Conservation (phyloP, 53 echinoderm and acorn worm genomes). For the Henricia sp. region DNA sequence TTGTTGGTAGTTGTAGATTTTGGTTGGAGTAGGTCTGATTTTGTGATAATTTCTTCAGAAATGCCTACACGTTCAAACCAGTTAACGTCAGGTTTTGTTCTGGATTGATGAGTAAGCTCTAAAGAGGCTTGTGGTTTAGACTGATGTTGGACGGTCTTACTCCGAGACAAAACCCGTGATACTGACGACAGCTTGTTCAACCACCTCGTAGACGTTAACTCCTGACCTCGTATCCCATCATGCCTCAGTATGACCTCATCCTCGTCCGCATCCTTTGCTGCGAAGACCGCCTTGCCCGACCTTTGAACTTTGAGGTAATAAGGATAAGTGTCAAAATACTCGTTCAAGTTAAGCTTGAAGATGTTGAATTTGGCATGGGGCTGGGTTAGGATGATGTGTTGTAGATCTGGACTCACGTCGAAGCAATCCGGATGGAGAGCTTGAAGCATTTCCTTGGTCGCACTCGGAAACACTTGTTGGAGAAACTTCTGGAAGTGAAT, state of each 20-base stretch:
- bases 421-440: conserved; percentile 55
- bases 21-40: not conserved
- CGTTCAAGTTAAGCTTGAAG: conserved; percentile 74
- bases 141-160: not conserved
- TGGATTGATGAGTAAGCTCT: not conserved
- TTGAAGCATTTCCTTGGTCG: conserved; percentile 44
- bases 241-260: conserved; percentile 61
- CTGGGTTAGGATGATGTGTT: conserved; percentile 73
- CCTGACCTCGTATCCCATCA: conserved; percentile 43
- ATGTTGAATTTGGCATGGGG: conserved; percentile 72
- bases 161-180: conserved; percentile 10
- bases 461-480: conserved; percentile 26
- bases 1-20: not conserved
- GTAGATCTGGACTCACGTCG: conserved; percentile 70
- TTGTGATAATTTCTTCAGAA: conserved; percentile 1
- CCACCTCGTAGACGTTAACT: conserved; percentile 62
- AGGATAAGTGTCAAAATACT: conserved; percentile 80
- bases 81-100: not conserved
- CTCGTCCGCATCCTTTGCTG: conserved; percentile 44
- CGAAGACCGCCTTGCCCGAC: not conserved
- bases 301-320: conserved; percentile 63
- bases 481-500: conserved; percentile 55
- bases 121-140: not conserved
- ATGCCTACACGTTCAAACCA: conserved; percentile 50
- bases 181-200: conserved; percentile 59